phyloP scores from a whole-genome alignment of 2,113 vertebrate genomes.

The Rhabdomys dilectus region DNA sequence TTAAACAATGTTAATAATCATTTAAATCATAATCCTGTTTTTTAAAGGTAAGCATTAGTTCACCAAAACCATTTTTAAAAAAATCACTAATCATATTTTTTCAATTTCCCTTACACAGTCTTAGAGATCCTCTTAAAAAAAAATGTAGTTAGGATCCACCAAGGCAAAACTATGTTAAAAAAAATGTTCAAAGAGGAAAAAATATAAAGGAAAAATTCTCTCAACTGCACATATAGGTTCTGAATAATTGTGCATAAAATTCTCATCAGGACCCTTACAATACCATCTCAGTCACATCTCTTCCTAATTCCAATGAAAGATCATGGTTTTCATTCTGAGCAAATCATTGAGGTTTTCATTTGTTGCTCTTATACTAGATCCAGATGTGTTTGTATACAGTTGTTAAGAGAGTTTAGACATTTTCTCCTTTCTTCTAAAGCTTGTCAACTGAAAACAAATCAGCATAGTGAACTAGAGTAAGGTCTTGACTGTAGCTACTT shows the following conservation, averaged over 20 bases:
- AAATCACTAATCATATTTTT: slow-evolving; percentile 48
- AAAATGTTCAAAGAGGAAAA: slow-evolving; percentile 21
- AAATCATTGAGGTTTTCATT: slow-evolving; percentile 63
- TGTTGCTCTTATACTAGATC: slow-evolving; percentile 9
- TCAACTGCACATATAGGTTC: slow-evolving; percentile 32
- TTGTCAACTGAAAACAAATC: slow-evolving; percentile 43
- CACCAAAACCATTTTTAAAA: slow-evolving; percentile 40
- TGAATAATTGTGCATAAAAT: slow-evolving; percentile 54
- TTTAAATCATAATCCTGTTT: slow-evolving; percentile 65
- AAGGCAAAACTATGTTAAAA: slow-evolving; percentile 51
- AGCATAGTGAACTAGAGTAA: slow-evolving; percentile 25
- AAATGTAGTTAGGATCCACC: slow-evolving; percentile 30
- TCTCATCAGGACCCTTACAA: slow-evolving; percentile 5
- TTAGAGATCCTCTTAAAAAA: slow-evolving; percentile 51
- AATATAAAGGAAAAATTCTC: slow-evolving; percentile 26
- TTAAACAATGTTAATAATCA: slow-evolving; percentile 61
- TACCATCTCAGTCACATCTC: slow-evolving; percentile 1
- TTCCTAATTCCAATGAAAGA: slow-evolving; percentile 57
- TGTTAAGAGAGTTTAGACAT: slow-evolving; percentile 46
- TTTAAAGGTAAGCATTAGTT: slow-evolving; percentile 62
- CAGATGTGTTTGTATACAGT: not conserved
- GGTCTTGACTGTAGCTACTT: not conserved
- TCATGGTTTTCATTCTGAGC: slow-evolving; percentile 31
- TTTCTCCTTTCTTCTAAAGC: slow-evolving; percentile 39
- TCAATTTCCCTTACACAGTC: not conserved